A percentile compares a stretch with the other conserved stretches of the same genome.
Evolutionary conservation across 2,888 invertebrate genomes (phyloP).

Genomic region (Meganola albula): DNA sequence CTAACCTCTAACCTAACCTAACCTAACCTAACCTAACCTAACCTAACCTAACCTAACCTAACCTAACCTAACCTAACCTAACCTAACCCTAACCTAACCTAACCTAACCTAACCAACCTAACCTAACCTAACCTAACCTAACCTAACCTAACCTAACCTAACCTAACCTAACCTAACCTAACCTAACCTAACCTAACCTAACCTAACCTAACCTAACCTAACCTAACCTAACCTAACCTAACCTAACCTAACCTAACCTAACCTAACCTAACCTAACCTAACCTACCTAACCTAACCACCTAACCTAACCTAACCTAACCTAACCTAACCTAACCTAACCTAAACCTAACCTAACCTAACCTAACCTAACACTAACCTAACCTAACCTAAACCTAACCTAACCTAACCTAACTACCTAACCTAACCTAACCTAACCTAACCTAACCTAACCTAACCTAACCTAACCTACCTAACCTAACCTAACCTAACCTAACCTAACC

Average conservation of each 20-base stretch:
- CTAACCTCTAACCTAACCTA: not conserved
- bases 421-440: conserved; percentile 4
- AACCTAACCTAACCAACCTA: not conserved
- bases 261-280: conserved; percentile 10
- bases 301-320: not conserved
- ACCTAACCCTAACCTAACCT: not conserved
- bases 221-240: conserved; percentile 16
- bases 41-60: not conserved
- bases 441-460: conserved; percentile 18
- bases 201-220: conserved; percentile 14
- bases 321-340: not conserved
- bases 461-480: conserved; percentile 23
- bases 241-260: conserved; percentile 14
- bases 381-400: conserved; percentile 2
- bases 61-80: conserved; percentile 1
- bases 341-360: not conserved
- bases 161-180: conserved; percentile 6
- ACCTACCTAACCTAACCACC: too few relatives aligned
- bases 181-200: conserved; percentile 10
- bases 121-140: not conserved
- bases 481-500: conserved; percentile 27
- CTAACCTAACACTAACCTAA: not conserved
- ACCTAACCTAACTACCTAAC: conserved; percentile 4
- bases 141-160: conserved; percentile 1
- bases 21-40: conserved; percentile 1